Evolutionary conservation across 2,113 vertebrate genomes (phyloP).

Genomic region (Cinclus cinclus): DNA sequence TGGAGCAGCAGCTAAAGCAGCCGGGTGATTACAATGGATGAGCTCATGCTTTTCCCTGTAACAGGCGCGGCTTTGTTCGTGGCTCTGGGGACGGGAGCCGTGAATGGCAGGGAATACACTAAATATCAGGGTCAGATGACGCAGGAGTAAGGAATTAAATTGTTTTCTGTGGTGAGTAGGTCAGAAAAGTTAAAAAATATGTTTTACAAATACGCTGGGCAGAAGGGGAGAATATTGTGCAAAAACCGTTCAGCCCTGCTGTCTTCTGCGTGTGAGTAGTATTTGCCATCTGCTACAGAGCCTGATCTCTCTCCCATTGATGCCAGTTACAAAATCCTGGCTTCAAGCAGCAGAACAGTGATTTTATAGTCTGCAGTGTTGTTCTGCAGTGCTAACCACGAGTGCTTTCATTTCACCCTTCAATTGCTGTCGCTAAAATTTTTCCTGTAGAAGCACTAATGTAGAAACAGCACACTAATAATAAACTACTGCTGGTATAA

Average conservation of each 20-base stretch:
- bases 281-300: not conserved
- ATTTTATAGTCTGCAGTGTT: conserved; percentile 30
- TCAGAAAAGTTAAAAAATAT: not conserved
- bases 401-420: conserved; percentile 17
- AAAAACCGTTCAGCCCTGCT: not conserved
- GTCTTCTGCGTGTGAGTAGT: not conserved
- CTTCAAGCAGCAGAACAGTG: not conserved
- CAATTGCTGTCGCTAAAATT: not conserved
- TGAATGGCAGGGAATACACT: conserved; percentile 45
- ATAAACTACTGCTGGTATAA: not conserved
- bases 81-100: not conserved
- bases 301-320: not conserved
- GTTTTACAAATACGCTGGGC: not conserved
- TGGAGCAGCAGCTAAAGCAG: conserved; percentile 33
- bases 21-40: conserved; percentile 57
- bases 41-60: conserved; percentile 55
- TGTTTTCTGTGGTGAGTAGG: not conserved
- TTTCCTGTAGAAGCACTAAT: not conserved
- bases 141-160: not conserved
- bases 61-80: conserved; percentile 53
- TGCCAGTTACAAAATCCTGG: not conserved
- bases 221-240: not conserved
- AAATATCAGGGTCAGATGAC: not conserved
- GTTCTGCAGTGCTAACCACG: not conserved
- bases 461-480: not conserved